These are phyloP conservation scores for Lutraria lutraria DNA, from an alignment of 2,888 invertebrate genomes.

Conservation along the genomic window DNA sequence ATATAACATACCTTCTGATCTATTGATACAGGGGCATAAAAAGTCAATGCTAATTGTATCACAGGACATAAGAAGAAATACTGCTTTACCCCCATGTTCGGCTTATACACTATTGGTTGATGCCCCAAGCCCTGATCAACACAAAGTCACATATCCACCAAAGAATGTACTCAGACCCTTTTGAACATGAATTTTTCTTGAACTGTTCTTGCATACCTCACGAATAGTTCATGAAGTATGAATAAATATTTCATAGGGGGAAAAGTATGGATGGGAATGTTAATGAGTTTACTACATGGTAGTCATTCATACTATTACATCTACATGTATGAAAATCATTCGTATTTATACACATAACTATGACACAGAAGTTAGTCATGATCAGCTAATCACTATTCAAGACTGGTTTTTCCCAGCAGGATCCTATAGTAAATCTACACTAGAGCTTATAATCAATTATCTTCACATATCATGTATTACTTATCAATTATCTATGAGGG, in stretches of 20 bases:
- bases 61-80: neutral
- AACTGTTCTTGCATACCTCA: too few relatives aligned
- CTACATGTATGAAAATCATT: neutral
- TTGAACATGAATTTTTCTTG: too few relatives aligned
- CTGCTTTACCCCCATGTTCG: too few relatives aligned
- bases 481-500: conserved; percentile 16
- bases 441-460: neutral
- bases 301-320: neutral
- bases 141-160: too few relatives aligned
- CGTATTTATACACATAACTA: neutral
- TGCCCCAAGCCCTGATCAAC: too few relatives aligned
- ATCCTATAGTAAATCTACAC: neutral
- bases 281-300: neutral
- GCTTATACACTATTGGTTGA: too few relatives aligned
- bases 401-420: neutral
- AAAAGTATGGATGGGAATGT: neutral
- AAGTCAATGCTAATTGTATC: too few relatives aligned
- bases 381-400: neutral
- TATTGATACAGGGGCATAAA: too few relatives aligned
- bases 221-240: too few relatives aligned
- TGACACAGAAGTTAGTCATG: neutral
- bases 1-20: too few relatives aligned
- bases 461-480: conserved; percentile 10
- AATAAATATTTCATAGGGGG: too few relatives aligned
- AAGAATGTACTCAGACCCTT: neutral